These are phyloP conservation scores for Bothrops jararaca DNA, from an alignment of 2,113 vertebrate genomes.

Conservation along the genomic window DNA sequence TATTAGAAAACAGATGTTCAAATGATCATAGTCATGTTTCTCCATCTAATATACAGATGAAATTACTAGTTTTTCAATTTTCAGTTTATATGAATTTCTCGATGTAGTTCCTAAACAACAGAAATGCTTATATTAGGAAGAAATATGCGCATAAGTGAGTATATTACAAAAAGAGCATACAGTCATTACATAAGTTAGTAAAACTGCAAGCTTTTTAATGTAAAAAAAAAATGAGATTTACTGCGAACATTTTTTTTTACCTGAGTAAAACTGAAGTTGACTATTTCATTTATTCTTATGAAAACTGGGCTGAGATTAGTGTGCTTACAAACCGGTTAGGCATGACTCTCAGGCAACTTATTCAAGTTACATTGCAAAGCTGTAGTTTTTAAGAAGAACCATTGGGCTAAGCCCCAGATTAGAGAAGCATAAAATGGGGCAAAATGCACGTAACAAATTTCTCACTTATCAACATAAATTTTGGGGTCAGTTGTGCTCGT, in stretches of 20 bases:
- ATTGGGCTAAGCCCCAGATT: background rate
- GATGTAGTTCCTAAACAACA: background rate
- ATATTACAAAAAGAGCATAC: background rate
- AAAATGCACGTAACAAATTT: too few species aligned
- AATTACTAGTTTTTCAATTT: background rate
- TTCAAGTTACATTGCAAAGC: background rate
- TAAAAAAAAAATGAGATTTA: background rate
- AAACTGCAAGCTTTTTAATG: background rate
- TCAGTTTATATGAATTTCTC: background rate
- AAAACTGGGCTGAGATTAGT: background rate
- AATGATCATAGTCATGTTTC: background rate
- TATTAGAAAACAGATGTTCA: background rate
- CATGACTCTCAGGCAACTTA: background rate
- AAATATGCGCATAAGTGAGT: background rate
- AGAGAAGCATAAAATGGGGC: background rate
- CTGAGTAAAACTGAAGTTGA: background rate
- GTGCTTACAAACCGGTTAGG: background rate
- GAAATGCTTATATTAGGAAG: background rate
- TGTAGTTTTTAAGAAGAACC: background rate
- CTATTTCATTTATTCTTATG: background rate
- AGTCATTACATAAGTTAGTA: background rate
- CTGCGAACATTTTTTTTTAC: background rate
- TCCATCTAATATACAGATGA: background rate
- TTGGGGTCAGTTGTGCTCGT: too few species aligned
- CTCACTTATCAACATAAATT: too few species aligned